Conservation (phyloP, 92 coral and sea anemone species). For the Virgularia gustaviana region DNA sequence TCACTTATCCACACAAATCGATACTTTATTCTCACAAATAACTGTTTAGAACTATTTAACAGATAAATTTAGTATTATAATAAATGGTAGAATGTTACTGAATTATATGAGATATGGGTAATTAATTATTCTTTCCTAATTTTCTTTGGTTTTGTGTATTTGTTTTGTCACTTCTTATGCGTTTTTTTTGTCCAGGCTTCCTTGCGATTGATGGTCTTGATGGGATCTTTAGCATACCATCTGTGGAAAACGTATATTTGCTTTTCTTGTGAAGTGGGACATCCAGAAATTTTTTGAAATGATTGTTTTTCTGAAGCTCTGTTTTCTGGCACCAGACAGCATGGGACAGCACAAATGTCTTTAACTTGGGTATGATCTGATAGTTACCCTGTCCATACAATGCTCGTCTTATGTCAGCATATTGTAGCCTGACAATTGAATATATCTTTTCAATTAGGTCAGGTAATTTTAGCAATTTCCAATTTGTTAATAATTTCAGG, state of each 20-base stretch:
- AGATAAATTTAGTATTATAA: too few species aligned
- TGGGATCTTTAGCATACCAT: neutral
- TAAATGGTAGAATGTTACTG: too few species aligned
- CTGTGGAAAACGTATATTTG: neutral
- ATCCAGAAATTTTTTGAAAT: too few species aligned
- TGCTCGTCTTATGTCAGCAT: conserved; percentile 11
- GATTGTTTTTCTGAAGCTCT: neutral
- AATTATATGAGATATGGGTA: too few species aligned
- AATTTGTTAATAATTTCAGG: neutral
- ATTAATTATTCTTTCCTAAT: too few species aligned
- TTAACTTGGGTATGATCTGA: neutral
- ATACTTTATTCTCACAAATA: too few species aligned
- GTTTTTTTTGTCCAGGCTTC: too few species aligned
- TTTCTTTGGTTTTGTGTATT: neutral
- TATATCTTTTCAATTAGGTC: conserved; percentile 14
- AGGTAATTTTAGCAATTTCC: conserved; percentile 1
- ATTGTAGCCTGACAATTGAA: conserved; percentile 9
- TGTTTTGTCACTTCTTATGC: neutral
- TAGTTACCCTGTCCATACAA: conserved; percentile 15
- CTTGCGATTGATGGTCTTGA: neutral
- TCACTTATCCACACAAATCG: too few species aligned
- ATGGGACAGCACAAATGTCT: neutral
- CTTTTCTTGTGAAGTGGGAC: neutral
- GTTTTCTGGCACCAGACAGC: neutral
- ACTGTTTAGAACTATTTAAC: too few species aligned